Base-by-base conservation (phyloP, 2,113 vertebrate species). In the Protobothrops flavoviridis region DNA sequence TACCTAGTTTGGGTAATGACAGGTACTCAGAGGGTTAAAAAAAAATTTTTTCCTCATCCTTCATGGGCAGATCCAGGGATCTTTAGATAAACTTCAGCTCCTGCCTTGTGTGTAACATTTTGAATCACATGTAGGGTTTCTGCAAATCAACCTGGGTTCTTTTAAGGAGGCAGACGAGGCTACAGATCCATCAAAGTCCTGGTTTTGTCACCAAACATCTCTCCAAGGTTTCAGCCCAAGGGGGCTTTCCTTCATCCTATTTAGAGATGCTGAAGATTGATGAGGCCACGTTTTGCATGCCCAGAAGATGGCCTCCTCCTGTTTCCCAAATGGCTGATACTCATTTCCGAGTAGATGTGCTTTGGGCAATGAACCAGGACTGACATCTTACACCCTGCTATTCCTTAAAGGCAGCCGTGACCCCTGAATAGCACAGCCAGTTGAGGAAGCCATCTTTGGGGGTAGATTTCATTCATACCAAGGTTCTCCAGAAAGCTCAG, bases 381-480 rank as follows among this genome's bases (percentile, higher is more conserved):
- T 95, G 96, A 94, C 93, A 96, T 95, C 94, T 95, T 94, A 96
- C 52, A 94, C 94, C 81, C 94, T 64, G 81, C 93, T 90, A 90
- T 95, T 94, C 93, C 81, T 92, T 93, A 97, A 93, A 93, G 64
- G 88, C 93, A 92, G 56, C 4, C 24, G 94, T 95, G 95, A 95
- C 93, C 91, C n/a, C 59, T 91, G 93, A 94, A 93, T 95, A 95
- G 90, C 1, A 13, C 59, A 88, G 90, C n/a, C 86, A 87, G 90
- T 93, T 94, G 96, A 85, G 50, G 93, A 95, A 91, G 93, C 87
- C 87, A 3, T 92, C 93, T 11, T 56, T 29, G 52, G 61, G 93
- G 95, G 97, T 96, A 91, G 86, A 96, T 97, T 97, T 97, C 96
- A 1, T 95, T 94, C 95, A 94, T 93, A 74, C 89, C 92, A 91